Evolutionary conservation across 2,113 vertebrate genomes (phyloP), one percentile per base, ranked within the genome.

Genomic region (Tursiops truncatus): DNA sequence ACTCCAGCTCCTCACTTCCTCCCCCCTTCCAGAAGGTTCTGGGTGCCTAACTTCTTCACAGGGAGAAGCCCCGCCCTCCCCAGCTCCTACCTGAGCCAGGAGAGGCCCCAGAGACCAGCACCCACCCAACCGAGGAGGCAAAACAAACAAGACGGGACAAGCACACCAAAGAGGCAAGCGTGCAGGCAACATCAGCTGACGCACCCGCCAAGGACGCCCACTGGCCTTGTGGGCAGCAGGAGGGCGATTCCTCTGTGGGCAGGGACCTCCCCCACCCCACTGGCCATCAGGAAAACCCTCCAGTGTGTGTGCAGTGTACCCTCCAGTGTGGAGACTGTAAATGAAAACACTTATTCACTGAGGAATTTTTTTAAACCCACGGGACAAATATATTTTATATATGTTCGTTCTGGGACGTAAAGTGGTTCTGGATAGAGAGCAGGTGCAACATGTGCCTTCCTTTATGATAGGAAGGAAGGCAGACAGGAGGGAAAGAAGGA

Each of bases 191-290:
- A 23, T 3, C 33, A 17, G 50, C 83, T 9, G 31, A 18, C 44
- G 3, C 4, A 7, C 7, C 58, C 3, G 0, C 23, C 25, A 0
- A 6, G 31, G 26, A 62, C 15, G 8, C 23, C 73, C 10, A 3
- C 25, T 4, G 50, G 33, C 15, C 12, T 50, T 23, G 0, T 9
- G 50, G 50, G 3, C 44, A 18, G 36, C 1, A 3, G 56, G 14
- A 2, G 58, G 56, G 38, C 0, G 31, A 10, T 4, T 11, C 20
- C 26, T 31, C 60, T 41, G 62, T 1, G 5, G 62, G 8, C 26
- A 68, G 76, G 47, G 38, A 53, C 44, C 56, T 5, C 10, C 28
- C 6, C 50, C 1, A 15, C 14, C 21, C 33, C 31, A 12, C 15
- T 3, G 28, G 12, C 13, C 36, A 10, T 62, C 70, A 31, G 82